Base-by-base conservation (phyloP, 2,113 vertebrate genomes). In the Amia ocellicauda region DNA sequence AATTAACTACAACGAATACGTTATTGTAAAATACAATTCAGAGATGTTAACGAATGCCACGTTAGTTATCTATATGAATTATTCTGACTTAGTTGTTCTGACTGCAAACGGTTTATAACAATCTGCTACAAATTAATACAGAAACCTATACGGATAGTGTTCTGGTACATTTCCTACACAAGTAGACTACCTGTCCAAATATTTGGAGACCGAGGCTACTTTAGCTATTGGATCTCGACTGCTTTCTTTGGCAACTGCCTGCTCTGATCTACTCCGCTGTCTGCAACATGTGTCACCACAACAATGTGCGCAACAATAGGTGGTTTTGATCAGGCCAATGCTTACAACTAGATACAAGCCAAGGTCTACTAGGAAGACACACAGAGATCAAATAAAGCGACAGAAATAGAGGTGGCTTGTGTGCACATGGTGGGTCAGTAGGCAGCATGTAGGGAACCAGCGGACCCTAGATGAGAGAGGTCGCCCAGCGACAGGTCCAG, bases 351-450 rank as follows among this genome's bases (percentile, higher is more conserved):
- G 72, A 49, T 62, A 65, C 54, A 74, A 74, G 63, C 68, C 69
- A 53, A 42, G 29, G n/a, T 31, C 43, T 53, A 3, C 72, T 53
- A 63, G 51, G 58, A 28, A 42, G 67, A 72, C 78, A 66, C 63
- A 60, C 43, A n/a, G 74, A 83, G 79, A 82, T 83, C 81, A 85
- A 79, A 86, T 45, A 72, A 70, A 68, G 58, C 75, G 71, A 72
- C 72, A 73, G 79, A 70, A 69, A 24, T 62, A 64, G 66, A 66
- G 49, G 24, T 41, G 70, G 66, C 60, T 63, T 78, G 64, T 63
- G 73, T 20, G 68, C 72, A 72, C 26, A 63, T 57, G 65, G 45
- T 50, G 31, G 0, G 55, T 75, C 29, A 62, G 69, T 63, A 40
- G 61, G 66, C 66, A 64, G 70, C 74, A 63, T 55, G 70, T 69